These are phyloP conservation scores for Euwallacea fornicatus DNA, from an alignment of 1,140 invertebrate genomes.

Conservation along the genomic window DNA sequence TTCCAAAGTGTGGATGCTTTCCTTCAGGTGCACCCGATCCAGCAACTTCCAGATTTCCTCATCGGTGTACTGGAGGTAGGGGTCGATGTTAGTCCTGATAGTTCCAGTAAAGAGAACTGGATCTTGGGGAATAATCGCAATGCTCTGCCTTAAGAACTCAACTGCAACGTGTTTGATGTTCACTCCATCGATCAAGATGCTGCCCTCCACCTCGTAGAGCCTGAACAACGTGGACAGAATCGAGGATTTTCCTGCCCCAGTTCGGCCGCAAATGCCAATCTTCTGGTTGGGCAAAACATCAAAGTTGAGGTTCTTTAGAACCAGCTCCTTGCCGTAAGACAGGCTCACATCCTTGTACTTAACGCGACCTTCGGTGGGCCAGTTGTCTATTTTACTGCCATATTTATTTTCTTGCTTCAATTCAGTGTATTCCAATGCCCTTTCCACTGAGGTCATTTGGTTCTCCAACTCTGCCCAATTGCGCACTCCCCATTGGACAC, in stretches of 20 bases:
- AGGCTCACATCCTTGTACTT: conserved; percentile 64
- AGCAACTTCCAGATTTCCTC: conserved; percentile 48
- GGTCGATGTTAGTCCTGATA: conserved; percentile 62
- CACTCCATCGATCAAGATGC: conserved; percentile 30
- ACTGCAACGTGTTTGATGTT: conserved; percentile 61
- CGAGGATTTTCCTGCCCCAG: conserved; percentile 73
- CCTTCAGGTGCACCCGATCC: conserved; percentile 49
- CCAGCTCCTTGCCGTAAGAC: conserved; percentile 69
- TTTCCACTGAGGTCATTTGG: conserved; percentile 82
- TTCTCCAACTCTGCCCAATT: conserved; percentile 83
- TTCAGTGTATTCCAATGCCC: conserved; percentile 70
- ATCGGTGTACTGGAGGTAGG: conserved; percentile 58
- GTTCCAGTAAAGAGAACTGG: conserved; percentile 64
- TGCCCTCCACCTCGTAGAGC: conserved; percentile 59
- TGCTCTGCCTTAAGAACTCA: conserved; percentile 58
- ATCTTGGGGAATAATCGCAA: conserved; percentile 69
- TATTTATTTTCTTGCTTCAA: conserved; percentile 49
- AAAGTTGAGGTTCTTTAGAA: conserved; percentile 67
- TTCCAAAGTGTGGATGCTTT: conserved; percentile 44
- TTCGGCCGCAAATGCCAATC: conserved; percentile 50
- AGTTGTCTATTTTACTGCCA: conserved; percentile 56
- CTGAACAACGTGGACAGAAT: conserved; percentile 74
- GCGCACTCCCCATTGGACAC: conserved; percentile 83
- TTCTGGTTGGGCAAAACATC: conserved; percentile 65
- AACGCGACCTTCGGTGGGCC: conserved; percentile 39